phyloP scores from a whole-genome alignment of 2,113 vertebrate genomes.

The Pangasianodon gigas region DNA sequence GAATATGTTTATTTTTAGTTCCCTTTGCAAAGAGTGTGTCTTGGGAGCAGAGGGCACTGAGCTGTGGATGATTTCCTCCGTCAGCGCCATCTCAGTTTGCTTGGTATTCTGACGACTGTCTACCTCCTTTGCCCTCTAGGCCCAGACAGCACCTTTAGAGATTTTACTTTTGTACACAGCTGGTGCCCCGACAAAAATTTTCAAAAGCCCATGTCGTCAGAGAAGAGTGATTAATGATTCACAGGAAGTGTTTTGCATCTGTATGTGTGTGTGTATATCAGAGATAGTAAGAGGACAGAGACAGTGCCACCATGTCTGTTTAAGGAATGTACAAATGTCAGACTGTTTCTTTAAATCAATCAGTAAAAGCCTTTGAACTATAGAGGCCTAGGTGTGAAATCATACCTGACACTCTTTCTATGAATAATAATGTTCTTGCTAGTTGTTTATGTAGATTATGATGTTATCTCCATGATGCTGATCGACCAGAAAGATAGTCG shows the following conservation, averaged over 20 bases:
- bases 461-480: slow-evolving; percentile 35
- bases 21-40: slow-evolving; percentile 50
- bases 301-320: background rate
- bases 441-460: background rate
- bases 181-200: slow-evolving; percentile 23
- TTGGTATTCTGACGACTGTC: slow-evolving; percentile 55
- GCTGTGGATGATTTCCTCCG: slow-evolving; percentile 59
- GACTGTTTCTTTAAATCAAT: background rate
- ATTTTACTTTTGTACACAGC: slow-evolving; percentile 48
- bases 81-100: slow-evolving; percentile 51
- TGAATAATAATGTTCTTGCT: background rate
- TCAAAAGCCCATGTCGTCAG: background rate
- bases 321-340: background rate
- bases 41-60: slow-evolving; percentile 59
- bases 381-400: background rate
- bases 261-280: too few species aligned
- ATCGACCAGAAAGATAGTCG: slow-evolving; percentile 21
- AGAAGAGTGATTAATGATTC: slow-evolving; percentile 40
- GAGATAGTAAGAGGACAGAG: slow-evolving; percentile 30
- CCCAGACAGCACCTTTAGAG: slow-evolving; percentile 51
- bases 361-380: background rate
- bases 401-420: background rate
- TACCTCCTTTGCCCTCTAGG: slow-evolving; percentile 52
- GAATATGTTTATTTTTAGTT: slow-evolving; percentile 62
- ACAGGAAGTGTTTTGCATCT: background rate